Base-by-base conservation (phyloP, 2,797 vertebrate genomes). In the Tiaroga cobitis region DNA sequence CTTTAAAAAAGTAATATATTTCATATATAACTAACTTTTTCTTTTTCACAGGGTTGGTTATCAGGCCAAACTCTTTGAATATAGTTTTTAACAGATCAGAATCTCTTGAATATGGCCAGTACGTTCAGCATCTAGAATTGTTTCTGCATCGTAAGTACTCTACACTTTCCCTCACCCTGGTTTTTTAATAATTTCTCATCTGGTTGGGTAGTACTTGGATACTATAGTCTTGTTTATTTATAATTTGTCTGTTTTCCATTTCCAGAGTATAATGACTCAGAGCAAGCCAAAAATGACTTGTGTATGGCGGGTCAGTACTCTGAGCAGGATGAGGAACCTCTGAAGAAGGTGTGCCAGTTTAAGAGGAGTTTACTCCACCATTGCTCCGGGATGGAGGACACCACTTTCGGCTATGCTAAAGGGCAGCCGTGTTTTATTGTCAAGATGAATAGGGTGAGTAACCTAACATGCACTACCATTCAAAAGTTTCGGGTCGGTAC, bases 361-460 rank as follows among this genome's bases (percentile, higher is more conserved):
- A 96, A 93, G 92, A 91, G 97, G 85, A 88, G 89, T 49, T 87
- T 84, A 5, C 96, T 99, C 85, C 93, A 95, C 13, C 87, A 90
- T 0, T 99, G 97, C 93, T 97, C 96, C 29, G 98, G 97, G 86
- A 91, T 95, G 67, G 91, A 91, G 1, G 97, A 98, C 87, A 29
- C 89, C 81, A 93, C 69, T 80, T 99, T 96, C 73, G 98, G 97
- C 77, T 99, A 98, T 89, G 92, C 95, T 80, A 94, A 93, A 83
- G 97, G 97, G 83, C 92, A 91, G 75, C 97, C 98, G 19, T 99
- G 97, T 21, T 89, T 99, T 86, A 93, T 99, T 91, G 95, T 99
- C 90, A 99, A 99, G 93, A 96, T 99, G 96, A 99, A 99, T 93
- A 95, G 98, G 93, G 98, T 99, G 95, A 93, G 96, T 94, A 34